Evolutionary conservation across 2,888 invertebrate species (phyloP).

Genomic region (Clusia tigrina): DNA sequence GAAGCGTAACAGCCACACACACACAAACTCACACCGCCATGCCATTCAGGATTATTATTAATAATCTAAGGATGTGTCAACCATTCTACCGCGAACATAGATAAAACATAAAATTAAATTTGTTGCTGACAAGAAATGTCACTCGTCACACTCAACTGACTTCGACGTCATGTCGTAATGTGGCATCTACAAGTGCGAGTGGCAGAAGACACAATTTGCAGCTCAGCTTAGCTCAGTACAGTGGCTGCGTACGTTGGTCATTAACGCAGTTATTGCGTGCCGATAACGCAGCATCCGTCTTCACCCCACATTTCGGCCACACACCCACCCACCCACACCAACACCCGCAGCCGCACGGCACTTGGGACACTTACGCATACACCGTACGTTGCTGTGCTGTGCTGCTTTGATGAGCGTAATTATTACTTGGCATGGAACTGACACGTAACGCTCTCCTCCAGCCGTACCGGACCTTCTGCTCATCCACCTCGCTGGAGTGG

Average conservation of each 20-base stretch:
- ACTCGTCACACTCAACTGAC: neutral
- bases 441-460: neutral
- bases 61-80: slow-evolving; percentile 23
- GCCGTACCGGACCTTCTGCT: neutral
- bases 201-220: neutral
- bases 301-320: neutral
- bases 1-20: slow-evolving; percentile 33
- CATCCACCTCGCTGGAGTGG: no score
- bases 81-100: slow-evolving; percentile 29
- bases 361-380: neutral
- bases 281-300: neutral
- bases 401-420: neutral
- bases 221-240: neutral
- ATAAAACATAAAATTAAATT: slow-evolving; percentile 5
- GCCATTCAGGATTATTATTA: slow-evolving; percentile 37
- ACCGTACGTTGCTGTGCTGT: neutral
- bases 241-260: neutral
- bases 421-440: neutral
- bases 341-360: no score
- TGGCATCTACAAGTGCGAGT: neutral
- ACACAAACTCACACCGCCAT: neutral
- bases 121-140: slow-evolving; percentile 7
- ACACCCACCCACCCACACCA: neutral
- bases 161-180: neutral
- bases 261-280: neutral